These are phyloP conservation scores for Cariama cristata DNA, from an alignment of 2,113 vertebrate species.

Conservation along the genomic window DNA sequence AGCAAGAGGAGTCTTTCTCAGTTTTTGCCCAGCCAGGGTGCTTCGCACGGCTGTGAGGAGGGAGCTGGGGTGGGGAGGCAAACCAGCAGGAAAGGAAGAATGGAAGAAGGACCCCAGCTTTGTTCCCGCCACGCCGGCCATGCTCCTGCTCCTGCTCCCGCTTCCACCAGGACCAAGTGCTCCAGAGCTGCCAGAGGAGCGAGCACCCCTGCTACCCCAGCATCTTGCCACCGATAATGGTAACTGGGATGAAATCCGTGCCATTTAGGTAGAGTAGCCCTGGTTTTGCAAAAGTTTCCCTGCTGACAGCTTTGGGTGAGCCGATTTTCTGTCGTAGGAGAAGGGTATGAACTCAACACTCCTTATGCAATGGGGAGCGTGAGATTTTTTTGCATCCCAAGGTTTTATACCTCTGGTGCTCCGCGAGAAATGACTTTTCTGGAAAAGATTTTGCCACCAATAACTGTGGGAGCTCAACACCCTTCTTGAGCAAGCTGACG, in stretches of 20 bases:
- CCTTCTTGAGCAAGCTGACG: neutral
- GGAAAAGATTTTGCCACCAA: neutral
- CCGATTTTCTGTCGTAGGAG: neutral
- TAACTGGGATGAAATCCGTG: accelerated
- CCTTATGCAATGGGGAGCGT: neutral
- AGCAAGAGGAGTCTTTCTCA: neutral
- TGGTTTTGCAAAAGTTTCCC: neutral
- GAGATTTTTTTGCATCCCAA: neutral
- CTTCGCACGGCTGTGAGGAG: neutral
- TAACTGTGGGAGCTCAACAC: neutral
- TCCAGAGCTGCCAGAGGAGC: neutral
- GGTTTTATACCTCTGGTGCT: neutral
- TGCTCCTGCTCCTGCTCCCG: neutral
- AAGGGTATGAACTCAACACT: neutral
- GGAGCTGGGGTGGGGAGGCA: neutral
- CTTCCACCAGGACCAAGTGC: neutral
- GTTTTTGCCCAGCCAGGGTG: neutral
- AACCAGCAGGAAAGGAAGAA: neutral
- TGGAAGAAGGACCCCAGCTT: neutral
- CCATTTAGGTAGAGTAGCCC: neutral
- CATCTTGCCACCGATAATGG: neutral
- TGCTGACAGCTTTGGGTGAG: neutral
- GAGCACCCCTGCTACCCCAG: accelerated
- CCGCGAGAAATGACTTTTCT: neutral
- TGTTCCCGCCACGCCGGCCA: accelerated